phyloP scores from a whole-genome alignment of 1,140 invertebrate genomes.

The Drosophila asahinai region DNA sequence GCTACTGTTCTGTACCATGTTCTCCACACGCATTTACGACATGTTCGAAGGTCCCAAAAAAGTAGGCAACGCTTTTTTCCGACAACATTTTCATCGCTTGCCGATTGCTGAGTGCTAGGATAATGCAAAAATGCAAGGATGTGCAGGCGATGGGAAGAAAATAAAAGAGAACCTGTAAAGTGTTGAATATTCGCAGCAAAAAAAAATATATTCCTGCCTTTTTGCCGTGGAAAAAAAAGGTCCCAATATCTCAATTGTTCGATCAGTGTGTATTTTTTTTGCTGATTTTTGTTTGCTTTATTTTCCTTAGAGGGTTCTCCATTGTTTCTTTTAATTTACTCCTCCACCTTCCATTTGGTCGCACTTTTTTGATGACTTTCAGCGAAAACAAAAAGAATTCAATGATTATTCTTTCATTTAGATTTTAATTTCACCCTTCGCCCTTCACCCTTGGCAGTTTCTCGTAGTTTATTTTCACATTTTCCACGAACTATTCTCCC shows the following conservation, averaged over 20 bases:
- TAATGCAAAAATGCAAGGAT: background rate
- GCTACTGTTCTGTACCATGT: no score
- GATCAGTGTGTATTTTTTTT: background rate
- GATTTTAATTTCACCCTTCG: background rate
- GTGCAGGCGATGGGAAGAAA: background rate
- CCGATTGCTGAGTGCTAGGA: slow-evolving; percentile 8
- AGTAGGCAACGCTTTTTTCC: slow-evolving; percentile 59
- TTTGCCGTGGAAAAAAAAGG: background rate
- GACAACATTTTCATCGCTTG: slow-evolving; percentile 6
- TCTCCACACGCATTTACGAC: slow-evolving; percentile 6
- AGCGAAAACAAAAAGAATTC: background rate
- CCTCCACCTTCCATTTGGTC: background rate
- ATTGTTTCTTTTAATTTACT: background rate
- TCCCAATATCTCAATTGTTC: background rate
- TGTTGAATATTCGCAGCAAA: background rate
- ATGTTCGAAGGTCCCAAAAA: slow-evolving; percentile 33
- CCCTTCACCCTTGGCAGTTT: no score
- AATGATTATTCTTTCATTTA: background rate
- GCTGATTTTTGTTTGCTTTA: background rate
- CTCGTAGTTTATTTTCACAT: background rate
- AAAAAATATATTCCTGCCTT: background rate
- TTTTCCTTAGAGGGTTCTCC: background rate
- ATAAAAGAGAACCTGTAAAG: background rate
- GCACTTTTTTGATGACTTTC: background rate
- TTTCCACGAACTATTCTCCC: background rate